Evolutionary conservation across 2,797 vertebrate species (phyloP).

Genomic region (Xenops minutus): DNA sequence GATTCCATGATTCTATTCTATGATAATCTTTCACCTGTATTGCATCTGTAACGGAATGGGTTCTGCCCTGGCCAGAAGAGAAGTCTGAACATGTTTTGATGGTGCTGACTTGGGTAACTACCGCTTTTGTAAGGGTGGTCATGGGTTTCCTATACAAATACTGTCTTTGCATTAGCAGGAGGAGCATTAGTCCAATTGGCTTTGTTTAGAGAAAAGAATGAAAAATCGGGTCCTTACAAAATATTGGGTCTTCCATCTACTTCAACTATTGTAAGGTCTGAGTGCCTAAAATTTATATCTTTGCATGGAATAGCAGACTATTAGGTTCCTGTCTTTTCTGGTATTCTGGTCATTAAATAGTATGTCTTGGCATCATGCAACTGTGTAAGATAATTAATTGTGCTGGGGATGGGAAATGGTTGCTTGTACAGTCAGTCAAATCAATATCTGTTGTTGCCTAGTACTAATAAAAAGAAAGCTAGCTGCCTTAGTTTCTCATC

Average conservation of each 20-base stretch:
- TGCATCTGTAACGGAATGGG: background rate
- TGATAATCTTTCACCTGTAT: background rate
- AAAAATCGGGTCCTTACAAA: background rate
- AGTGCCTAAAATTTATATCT: background rate
- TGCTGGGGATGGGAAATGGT: background rate
- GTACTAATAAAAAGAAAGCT: background rate
- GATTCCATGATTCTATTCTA: rapidly evolving
- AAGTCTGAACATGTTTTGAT: background rate
- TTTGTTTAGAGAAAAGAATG: background rate
- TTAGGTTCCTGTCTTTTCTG: background rate
- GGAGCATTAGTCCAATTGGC: background rate
- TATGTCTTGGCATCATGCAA: background rate
- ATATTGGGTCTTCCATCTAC: background rate
- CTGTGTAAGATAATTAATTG: constrained; percentile 19
- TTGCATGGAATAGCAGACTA: background rate
- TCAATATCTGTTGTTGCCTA: constrained; percentile 10
- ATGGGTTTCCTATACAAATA: background rate
- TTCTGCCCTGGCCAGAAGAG: background rate
- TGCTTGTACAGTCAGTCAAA: constrained; percentile 10
- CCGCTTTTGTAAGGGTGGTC: background rate
- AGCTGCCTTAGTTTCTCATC: background rate
- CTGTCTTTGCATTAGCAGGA: background rate
- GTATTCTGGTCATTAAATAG: background rate
- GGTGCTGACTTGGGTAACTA: background rate
- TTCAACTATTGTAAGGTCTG: background rate